Conservation (phyloP, 2,113 vertebrate species). For the Chaetodon auriga region DNA sequence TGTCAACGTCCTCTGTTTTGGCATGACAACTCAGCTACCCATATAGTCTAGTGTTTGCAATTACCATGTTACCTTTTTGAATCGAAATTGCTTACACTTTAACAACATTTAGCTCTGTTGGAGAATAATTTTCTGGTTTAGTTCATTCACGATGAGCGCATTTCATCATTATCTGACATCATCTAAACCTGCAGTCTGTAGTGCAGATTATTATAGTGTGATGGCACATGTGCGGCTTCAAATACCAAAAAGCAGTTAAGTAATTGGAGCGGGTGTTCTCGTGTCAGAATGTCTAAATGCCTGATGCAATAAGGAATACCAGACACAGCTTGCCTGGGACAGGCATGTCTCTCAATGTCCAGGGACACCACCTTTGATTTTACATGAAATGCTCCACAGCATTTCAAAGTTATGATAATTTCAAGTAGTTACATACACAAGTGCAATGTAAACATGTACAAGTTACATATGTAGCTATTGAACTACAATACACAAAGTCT, state of each 20-base stretch:
- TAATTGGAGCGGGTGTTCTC: background rate
- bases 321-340: background rate
- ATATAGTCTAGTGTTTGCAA: background rate
- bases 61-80: background rate
- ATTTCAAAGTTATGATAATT: background rate
- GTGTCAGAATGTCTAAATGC: constrained; percentile 14
- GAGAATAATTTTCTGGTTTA: background rate
- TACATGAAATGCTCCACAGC: background rate
- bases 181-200: background rate
- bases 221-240: background rate
- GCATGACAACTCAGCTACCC: background rate
- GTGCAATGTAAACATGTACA: too few species aligned
- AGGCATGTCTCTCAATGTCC: background rate
- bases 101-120: background rate
- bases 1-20: too few species aligned
- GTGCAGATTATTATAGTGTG: constrained; percentile 2
- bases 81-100: background rate
- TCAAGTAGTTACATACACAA: too few species aligned
- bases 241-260: background rate
- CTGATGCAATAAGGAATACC: background rate
- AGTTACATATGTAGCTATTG: background rate
- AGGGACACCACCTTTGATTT: background rate
- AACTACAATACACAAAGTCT: background rate
- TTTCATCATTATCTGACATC: background rate
- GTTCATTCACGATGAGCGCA: background rate